These are phyloP conservation scores for Callosobruchus maculatus DNA, from an alignment of 2,888 invertebrate species.

Conservation along the genomic window DNA sequence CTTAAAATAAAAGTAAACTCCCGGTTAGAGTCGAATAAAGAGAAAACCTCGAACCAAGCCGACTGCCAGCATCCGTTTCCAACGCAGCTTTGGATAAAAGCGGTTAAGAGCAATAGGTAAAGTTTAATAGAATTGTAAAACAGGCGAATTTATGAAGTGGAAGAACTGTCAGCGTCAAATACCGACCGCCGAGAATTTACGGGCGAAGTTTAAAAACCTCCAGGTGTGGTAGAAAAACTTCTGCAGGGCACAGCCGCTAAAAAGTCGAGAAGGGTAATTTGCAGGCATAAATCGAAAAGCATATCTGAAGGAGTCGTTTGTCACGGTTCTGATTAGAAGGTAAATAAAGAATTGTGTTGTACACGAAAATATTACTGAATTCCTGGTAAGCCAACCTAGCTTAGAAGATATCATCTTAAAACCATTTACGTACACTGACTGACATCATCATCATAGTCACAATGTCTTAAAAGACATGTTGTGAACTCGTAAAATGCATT, in stretches of 20 bases:
- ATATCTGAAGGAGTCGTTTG: background rate
- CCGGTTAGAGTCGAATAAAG: background rate
- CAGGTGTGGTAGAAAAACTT: background rate
- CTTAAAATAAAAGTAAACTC: slow-evolving; percentile 3
- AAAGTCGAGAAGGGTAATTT: background rate
- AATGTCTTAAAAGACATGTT: no score
- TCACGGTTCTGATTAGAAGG: background rate
- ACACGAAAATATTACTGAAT: background rate
- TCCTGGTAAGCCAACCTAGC: no score
- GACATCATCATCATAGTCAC: no score
- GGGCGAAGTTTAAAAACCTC: background rate
- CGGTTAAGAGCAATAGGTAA: background rate
- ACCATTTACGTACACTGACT: no score
- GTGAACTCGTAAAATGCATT: no score
- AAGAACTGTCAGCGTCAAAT: background rate
- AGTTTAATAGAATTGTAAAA: background rate
- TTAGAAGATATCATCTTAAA: no score
- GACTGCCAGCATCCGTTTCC: background rate
- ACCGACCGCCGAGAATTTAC: background rate
- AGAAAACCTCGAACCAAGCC: background rate
- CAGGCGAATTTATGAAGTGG: background rate
- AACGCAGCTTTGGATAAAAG: background rate
- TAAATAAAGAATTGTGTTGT: background rate
- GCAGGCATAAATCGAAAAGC: background rate
- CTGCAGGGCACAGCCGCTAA: background rate